Percentiles rank a stretch among this genome's conserved stretches.
phyloP scores from a whole-genome alignment of 2,113 vertebrate species.

The Colistium nudipinnis region DNA sequence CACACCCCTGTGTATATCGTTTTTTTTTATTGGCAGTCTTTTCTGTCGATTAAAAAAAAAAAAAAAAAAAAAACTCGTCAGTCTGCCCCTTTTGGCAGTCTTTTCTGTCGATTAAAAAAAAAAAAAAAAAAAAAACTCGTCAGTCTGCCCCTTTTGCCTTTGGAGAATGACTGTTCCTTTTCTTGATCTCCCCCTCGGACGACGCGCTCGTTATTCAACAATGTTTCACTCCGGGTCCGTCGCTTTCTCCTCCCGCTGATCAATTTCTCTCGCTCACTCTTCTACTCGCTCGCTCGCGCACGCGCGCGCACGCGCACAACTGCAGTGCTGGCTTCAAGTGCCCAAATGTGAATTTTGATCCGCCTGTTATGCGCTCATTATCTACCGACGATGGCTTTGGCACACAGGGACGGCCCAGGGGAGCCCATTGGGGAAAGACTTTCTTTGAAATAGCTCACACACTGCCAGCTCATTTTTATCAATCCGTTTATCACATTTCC shows the following conservation, averaged over 20 bases:
- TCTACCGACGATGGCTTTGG: conserved; percentile 19
- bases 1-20: too few species aligned
- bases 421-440: conserved; percentile 15
- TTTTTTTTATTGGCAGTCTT: too few species aligned
- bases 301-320: conserved; percentile 27
- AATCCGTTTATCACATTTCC: too few species aligned
- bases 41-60: too few species aligned
- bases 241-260: conserved; percentile 8
- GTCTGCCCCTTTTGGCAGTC: conserved; percentile 1
- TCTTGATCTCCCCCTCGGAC: conserved; percentile 10
- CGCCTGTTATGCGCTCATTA: conserved; percentile 47
- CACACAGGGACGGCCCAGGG: conserved; percentile 16
- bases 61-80: too few species aligned
- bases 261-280: conserved; percentile 1
- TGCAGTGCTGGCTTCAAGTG: conserved; percentile 29
- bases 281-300: background rate
- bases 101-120: too few species aligned
- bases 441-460: conserved; percentile 40
- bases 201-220: conserved; percentile 42
- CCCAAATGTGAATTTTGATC: conserved; percentile 47
- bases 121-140: conserved; percentile 30
- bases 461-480: conserved; percentile 13
- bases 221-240: conserved; percentile 15
- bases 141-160: conserved; percentile 3
- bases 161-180: conserved; percentile 37